Conservation (phyloP, 2,888 invertebrate species). For the Liodrosophila aerea region DNA sequence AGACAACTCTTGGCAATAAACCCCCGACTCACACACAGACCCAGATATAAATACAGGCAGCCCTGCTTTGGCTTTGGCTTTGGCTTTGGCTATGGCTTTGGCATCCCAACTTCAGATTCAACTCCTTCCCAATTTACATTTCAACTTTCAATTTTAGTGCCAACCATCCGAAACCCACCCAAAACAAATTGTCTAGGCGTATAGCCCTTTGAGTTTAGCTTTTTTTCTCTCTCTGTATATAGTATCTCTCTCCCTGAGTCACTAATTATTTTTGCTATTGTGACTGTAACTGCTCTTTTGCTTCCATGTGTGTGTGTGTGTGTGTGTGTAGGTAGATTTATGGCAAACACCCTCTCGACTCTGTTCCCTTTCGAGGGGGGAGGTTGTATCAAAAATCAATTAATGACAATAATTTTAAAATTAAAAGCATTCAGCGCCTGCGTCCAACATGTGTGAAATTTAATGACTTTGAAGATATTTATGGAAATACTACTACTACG, state of each 20-base stretch:
- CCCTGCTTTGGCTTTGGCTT: not conserved
- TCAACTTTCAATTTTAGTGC: conserved; percentile 13
- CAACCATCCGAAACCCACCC: conserved; percentile 30
- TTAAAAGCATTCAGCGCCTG: conserved; percentile 70
- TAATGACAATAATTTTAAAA: conserved; percentile 80
- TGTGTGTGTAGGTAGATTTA: conserved; percentile 63
- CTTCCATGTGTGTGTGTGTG: too few species aligned
- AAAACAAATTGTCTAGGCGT: conserved; percentile 30
- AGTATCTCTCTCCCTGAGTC: conserved; percentile 32
- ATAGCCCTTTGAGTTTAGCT: conserved; percentile 51
- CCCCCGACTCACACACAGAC: conserved; percentile 8
- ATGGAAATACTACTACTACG: conserved; percentile 57
- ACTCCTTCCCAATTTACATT: conserved; percentile 11
- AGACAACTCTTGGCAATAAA: conserved; percentile 15
- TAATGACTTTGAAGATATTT: conserved; percentile 80
- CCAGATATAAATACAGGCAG: not conserved
- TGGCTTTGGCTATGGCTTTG: conserved; percentile 5
- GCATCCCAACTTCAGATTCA: conserved; percentile 9
- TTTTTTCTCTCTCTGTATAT: too few species aligned
- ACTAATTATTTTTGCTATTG: conserved; percentile 48
- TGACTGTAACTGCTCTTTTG: not conserved
- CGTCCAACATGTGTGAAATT: conserved; percentile 78
- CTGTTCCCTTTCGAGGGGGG: conserved; percentile 10
- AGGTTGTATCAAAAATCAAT: conserved; percentile 77
- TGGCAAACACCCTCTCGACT: conserved; percentile 19